Base-by-base conservation (phyloP, 1,140 invertebrate species). In the Hyles euphorbiae region DNA sequence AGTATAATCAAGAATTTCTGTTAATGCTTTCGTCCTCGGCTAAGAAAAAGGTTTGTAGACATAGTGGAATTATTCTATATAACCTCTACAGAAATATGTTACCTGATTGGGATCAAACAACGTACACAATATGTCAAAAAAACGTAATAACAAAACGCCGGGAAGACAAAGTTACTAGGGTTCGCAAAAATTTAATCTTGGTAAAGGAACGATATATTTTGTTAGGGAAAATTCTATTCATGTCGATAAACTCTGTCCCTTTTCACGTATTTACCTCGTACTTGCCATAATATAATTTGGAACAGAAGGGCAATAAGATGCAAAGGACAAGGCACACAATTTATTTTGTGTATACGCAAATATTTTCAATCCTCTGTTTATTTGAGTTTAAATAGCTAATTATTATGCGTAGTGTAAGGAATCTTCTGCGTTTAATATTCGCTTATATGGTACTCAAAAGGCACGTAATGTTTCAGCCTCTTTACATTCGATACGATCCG, bases 1-100 rank as follows among this genome's bases (percentile, higher is more conserved):
- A 88, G 62, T 88, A 79, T 67, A 83, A 88, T 57, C 86, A 88
- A 69, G 82, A 87, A 56, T 88, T 88, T 64, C 64, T 87, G 12
- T 68, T 88, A 10, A 73, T 74, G 3, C 59, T 87, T 0, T 73
- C 78, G 3, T 83, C 81, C 11, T 84, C 83, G 51, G 52, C 77
- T 5, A 68, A 74, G 3, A 81, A 70, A 61, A 78, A 81, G 72
- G 84, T 87, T 53, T 40, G 36, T 40, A 40, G 1, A 5, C 8
- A 40, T 40, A 40, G 4, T 3, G 8, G 4, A 40, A 5, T 40
- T 5, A 40, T n/a, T 10, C 46, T 11, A 47, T 0, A 47, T 50
- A 3, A 22, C 49, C 32, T n/a, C 10, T 22, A 2, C 1, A 50
- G 36, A 8, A 50, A 9, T 32, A 46, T 55, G 44, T 47, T 53